Evolutionary conservation across 2,888 invertebrate genomes (phyloP).

Genomic region (Lycophotia porphyrea): DNA sequence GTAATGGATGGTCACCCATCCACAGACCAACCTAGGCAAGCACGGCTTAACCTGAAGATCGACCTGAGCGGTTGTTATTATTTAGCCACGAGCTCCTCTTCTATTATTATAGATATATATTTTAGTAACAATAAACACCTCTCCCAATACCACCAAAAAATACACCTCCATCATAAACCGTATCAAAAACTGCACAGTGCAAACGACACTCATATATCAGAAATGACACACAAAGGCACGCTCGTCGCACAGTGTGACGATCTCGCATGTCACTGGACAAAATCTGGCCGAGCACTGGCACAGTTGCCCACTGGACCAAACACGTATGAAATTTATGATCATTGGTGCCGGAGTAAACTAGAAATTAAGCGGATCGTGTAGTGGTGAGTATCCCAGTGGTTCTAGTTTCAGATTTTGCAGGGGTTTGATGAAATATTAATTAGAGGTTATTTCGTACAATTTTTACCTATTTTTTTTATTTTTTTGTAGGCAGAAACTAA

Average conservation of each 20-base stretch:
- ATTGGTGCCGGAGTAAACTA: constrained; percentile 39
- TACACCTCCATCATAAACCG: neutral
- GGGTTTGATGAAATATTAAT: neutral
- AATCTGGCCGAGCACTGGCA: constrained; percentile 61
- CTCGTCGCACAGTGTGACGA: constrained; percentile 49
- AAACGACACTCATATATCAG: constrained; percentile 38
- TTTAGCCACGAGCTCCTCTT: too few species aligned
- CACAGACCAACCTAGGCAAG: too few species aligned
- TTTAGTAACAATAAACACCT: neutral
- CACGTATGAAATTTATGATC: constrained; percentile 68
- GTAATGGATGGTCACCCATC: too few species aligned
- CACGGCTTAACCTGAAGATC: too few species aligned
- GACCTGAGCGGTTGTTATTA: too few species aligned
- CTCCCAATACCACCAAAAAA: neutral
- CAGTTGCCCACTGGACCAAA: constrained; percentile 60
- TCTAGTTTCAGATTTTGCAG: constrained; percentile 6
- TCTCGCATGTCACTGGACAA: constrained; percentile 51
- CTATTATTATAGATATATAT: neutral
- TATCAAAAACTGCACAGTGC: constrained; percentile 34
- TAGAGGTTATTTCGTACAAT: constrained; percentile 6
- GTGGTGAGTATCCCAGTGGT: constrained; percentile 1
- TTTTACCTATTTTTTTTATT: too few species aligned
- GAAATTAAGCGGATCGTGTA: constrained; percentile 37
- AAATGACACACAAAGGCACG: constrained; percentile 43
- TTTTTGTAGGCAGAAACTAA: too few species aligned